Evolutionary conservation across 2,797 vertebrate species (phyloP).

Genomic region (Coracias cyanogaster): DNA sequence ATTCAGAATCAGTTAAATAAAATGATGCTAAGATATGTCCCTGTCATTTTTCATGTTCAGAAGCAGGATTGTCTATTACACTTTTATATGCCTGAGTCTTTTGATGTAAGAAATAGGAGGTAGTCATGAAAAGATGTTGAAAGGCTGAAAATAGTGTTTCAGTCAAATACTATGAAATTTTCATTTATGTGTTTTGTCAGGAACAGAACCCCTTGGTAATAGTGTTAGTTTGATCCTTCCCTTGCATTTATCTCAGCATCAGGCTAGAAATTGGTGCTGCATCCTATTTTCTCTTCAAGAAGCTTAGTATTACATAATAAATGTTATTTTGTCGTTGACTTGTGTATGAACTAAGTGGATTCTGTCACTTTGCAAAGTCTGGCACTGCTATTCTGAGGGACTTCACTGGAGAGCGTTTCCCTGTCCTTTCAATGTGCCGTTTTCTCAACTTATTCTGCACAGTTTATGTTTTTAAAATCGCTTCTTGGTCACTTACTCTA

Average conservation of each 20-base stretch:
- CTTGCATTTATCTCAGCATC: not conserved
- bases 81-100: not conserved
- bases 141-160: constrained; percentile 23
- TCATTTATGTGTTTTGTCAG: not conserved
- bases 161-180: not conserved
- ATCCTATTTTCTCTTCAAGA: not conserved
- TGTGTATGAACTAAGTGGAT: not conserved
- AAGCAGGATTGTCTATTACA: not conserved
- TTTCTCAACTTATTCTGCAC: not conserved
- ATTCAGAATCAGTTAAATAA: not conserved
- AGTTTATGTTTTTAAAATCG: not conserved
- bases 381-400: not conserved
- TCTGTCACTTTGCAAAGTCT: not conserved
- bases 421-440: not conserved
- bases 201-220: not conserved
- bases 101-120: not conserved
- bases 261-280: not conserved
- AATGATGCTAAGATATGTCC: not conserved
- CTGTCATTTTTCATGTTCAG: not conserved
- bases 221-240: not conserved
- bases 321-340: not conserved
- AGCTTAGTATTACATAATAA: not conserved
- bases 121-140: not conserved
- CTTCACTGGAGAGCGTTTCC: not conserved
- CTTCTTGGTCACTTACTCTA: not conserved